phyloP scores from a whole-genome alignment of 2,113 vertebrate species.

The Perca flavescens region DNA sequence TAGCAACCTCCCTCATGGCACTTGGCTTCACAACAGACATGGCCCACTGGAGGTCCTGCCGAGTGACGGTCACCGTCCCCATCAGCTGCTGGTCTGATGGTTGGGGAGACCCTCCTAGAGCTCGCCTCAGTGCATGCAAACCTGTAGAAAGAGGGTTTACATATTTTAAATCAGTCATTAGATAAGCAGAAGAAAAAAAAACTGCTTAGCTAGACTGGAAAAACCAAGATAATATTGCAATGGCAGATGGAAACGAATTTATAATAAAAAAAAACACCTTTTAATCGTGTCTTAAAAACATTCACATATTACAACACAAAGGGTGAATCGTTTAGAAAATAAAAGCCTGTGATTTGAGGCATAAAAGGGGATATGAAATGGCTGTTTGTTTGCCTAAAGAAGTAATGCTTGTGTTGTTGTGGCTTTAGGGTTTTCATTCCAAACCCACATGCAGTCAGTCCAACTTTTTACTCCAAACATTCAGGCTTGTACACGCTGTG shows the following conservation, averaged over 20 bases:
- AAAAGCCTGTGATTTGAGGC: constrained; percentile 11
- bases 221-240: not conserved
- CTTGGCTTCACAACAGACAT: constrained; percentile 94
- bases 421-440: constrained; percentile 44
- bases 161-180: not conserved
- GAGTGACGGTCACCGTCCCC: constrained; percentile 86
- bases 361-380: constrained; percentile 9
- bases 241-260: not conserved
- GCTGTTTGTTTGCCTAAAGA: constrained; percentile 44
- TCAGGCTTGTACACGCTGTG: constrained; percentile 64
- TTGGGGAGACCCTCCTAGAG: constrained; percentile 69
- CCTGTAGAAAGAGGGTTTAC: constrained; percentile 78
- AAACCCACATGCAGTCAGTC: constrained; percentile 41
- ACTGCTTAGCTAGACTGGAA: not conserved
- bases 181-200: not conserved
- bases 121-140: constrained; percentile 87
- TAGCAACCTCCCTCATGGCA: constrained; percentile 97
- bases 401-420: constrained; percentile 22
- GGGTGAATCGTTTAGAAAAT: constrained; percentile 20
- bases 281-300: not conserved
- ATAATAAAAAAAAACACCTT: not conserved
- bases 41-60: constrained; percentile 91
- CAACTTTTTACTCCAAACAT: constrained; percentile 44
- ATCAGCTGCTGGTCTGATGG: constrained; percentile 85
- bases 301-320: not conserved